Evolutionary conservation across 2,113 vertebrate genomes (phyloP).

Genomic region (Eulemur rufifrons): DNA sequence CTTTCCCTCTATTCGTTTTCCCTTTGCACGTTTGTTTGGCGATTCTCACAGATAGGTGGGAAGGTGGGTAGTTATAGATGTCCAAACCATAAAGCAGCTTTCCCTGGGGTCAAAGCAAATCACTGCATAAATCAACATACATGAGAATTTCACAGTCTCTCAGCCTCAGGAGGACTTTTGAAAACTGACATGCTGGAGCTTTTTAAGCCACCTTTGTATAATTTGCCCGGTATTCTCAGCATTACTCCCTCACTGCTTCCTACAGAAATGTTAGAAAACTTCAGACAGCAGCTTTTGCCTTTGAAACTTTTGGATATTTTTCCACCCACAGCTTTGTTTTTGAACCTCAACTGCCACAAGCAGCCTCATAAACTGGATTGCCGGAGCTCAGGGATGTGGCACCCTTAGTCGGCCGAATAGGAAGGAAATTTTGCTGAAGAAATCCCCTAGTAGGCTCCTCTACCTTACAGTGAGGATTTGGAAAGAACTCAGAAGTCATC

Average conservation of each 20-base stretch:
- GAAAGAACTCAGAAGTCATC: constrained; percentile 38
- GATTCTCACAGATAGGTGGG: constrained; percentile 43
- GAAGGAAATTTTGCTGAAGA: constrained; percentile 52
- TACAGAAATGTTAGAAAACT: constrained; percentile 71
- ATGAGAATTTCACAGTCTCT: constrained; percentile 66
- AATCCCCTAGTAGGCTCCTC: not conserved
- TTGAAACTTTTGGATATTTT: constrained; percentile 75
- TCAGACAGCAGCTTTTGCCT: constrained; percentile 68
- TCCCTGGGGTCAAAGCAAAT: constrained; percentile 75
- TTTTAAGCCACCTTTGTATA: constrained; percentile 75
- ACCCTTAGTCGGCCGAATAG: not conserved
- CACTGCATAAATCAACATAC: constrained; percentile 79
- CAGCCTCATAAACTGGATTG: constrained; percentile 60
- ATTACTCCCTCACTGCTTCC: constrained; percentile 59
- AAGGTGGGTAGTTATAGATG: constrained; percentile 61
- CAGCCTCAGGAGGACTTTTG: constrained; percentile 68
- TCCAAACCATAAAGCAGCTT: constrained; percentile 65
- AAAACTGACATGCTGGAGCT: constrained; percentile 70
- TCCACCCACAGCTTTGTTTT: constrained; percentile 67
- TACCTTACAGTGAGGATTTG: constrained; percentile 25
- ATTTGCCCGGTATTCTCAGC: constrained; percentile 69
- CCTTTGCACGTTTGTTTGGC: constrained; percentile 26
- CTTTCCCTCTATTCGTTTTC: constrained; percentile 41
- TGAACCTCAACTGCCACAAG: constrained; percentile 61
- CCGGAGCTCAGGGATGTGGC: constrained; percentile 30